A percentile compares a stretch with the other conserved stretches of the same genome.
These are phyloP conservation scores for Trachurus trachurus DNA, from an alignment of 2,797 vertebrate genomes.

Conservation along the genomic window DNA sequence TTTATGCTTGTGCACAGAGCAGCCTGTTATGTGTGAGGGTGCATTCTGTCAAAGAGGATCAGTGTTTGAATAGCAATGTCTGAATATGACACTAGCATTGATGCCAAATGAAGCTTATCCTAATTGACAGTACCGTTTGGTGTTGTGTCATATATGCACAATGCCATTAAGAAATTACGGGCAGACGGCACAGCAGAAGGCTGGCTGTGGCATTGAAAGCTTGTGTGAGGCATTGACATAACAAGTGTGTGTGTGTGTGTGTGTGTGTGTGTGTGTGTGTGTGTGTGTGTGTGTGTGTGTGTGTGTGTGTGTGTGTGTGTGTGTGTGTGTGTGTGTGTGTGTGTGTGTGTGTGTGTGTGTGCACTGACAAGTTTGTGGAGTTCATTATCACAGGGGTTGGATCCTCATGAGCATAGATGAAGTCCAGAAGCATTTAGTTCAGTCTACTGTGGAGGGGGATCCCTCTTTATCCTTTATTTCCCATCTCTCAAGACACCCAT, in stretches of 20 bases:
- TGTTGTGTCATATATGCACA: constrained; percentile 22
- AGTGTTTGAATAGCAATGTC: constrained; percentile 16
- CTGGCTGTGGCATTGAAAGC: constrained; percentile 28
- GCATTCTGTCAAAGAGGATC: constrained; percentile 41
- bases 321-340: constrained; percentile 32
- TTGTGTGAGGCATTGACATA: constrained; percentile 33
- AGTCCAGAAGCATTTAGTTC: constrained; percentile 79
- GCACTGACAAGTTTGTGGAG: constrained; percentile 44
- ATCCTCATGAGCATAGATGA: constrained; percentile 76
- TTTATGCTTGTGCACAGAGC: constrained; percentile 32
- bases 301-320: constrained; percentile 27
- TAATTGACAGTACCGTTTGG: constrained; percentile 12
- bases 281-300: not conserved
- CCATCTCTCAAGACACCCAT: constrained; percentile 66
- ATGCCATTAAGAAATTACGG: constrained; percentile 18
- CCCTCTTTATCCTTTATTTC: constrained; percentile 72
- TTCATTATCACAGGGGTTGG: constrained; percentile 71
- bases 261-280: constrained; percentile 8
- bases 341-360: not conserved
- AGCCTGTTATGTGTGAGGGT: constrained; percentile 25
- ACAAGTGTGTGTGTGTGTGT: constrained; percentile 27
- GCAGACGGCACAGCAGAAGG: constrained; percentile 32
- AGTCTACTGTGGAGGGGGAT: constrained; percentile 76
- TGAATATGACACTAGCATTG: constrained; percentile 22
- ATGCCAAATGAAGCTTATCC: constrained; percentile 36